Evolutionary conservation across 2,888 invertebrate species (phyloP), one percentile per base, ranked within the genome.

Genomic region (Brachynemurus nebulosus): DNA sequence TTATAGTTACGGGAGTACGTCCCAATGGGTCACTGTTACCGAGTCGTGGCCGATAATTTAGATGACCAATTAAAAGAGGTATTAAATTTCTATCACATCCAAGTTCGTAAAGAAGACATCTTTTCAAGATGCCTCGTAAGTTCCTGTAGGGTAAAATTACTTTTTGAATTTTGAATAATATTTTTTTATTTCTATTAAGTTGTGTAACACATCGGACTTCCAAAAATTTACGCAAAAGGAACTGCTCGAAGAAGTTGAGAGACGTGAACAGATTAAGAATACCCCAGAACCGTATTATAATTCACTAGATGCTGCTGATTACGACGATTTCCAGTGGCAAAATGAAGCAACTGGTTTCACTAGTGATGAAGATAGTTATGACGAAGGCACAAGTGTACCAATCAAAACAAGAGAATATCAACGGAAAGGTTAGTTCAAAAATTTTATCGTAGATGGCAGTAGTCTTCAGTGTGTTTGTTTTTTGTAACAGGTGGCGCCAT

Each of bases 121-220:
- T 78, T 83, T 54, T 79, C 73, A 54, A 69, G 82, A 52, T 89
- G 89, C 62, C 73, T 78, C 62, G 76, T 78, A 61, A 69, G 74
- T 59, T 30, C 34, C 16, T 40, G 20, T 23, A 30, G n/a, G n/a
- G n/a, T n/a, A n/a, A n/a, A n/a, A n/a, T n/a, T n/a, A n/a, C n/a
- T n/a, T n/a, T n/a, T n/a, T n/a, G n/a, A 70, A 70, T 55, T 55
- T 57, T 33, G 46, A 30, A 17, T 39, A 21, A 5, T 14, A 38
- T n/a, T 3, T 2, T 40, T 21, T 21, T 44, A 43, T 21, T 40
- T 47, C n/a, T 47, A 53, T 55, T 30, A 49, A 68, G 64, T 53
- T 56, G n/a, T 74, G 74, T 53, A 74, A 74, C 52, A 56, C 59
- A 17, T 63, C 63, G 40, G 63, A 62, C 48, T 72, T 71, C 50